Evolutionary conservation across 1,140 invertebrate genomes (phyloP).

Genomic region (Halictus rubicundus): DNA sequence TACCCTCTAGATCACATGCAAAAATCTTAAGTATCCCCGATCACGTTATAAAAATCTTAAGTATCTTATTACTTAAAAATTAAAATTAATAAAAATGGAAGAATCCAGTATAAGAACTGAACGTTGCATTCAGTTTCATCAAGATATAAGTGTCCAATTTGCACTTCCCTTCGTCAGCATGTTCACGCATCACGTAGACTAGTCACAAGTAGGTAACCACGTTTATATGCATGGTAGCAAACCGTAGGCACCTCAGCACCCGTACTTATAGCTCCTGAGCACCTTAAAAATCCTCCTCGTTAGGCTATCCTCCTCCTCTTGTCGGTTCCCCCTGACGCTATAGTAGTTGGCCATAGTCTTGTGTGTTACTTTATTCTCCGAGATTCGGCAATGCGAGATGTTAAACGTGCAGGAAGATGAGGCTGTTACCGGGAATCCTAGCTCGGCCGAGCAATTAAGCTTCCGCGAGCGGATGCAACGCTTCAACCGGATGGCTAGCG

Average conservation of each 20-base stretch:
- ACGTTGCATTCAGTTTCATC: neutral
- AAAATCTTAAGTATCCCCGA: no score
- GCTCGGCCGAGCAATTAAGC: conserved; percentile 84
- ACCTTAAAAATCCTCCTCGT: neutral
- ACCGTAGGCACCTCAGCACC: conserved; percentile 4
- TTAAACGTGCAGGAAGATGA: conserved; percentile 77
- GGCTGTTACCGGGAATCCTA: conserved; percentile 59
- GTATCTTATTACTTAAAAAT: no score
- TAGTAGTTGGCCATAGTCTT: conserved; percentile 20
- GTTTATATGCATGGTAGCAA: conserved; percentile 32
- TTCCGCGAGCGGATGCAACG: conserved; percentile 95
- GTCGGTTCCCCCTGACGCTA: neutral
- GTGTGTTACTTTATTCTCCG: neutral
- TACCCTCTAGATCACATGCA: no score
- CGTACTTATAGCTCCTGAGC: neutral
- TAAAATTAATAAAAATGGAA: no score
- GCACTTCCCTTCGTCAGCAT: neutral
- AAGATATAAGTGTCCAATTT: neutral
- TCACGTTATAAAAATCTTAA: no score
- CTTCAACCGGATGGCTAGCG: conserved; percentile 93
- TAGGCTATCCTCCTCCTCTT: neutral
- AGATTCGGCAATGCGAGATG: conserved; percentile 34
- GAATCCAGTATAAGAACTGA: no score
- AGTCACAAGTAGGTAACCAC: neutral
- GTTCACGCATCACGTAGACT: neutral